A percentile compares a stretch with the other conserved stretches of the same genome.
These are phyloP conservation scores for Coregonus ussuriensis DNA, from an alignment of 2,797 vertebrate genomes.

Conservation along the genomic window DNA sequence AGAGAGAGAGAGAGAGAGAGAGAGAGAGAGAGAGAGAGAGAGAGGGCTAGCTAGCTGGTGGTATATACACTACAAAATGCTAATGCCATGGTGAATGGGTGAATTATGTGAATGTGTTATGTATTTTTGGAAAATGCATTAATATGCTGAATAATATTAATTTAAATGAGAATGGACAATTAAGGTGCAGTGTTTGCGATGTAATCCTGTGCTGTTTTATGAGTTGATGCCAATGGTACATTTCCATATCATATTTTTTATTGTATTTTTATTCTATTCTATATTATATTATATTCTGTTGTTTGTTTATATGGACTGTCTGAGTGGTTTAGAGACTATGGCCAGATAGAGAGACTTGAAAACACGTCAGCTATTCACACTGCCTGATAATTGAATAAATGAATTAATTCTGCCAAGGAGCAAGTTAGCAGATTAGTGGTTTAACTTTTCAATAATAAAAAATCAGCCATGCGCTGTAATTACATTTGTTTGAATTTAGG, in stretches of 20 bases:
- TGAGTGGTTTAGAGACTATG: not conserved
- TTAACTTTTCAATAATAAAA: constrained; percentile 77
- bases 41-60: not conserved
- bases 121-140: not conserved
- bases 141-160: not conserved
- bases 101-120: not conserved
- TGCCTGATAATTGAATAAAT: constrained; percentile 75
- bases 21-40: not conserved
- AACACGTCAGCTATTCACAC: constrained; percentile 58
- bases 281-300: not conserved
- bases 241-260: not conserved
- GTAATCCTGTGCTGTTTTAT: too few relatives aligned
- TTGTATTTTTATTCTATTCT: not conserved
- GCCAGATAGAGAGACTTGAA: not conserved
- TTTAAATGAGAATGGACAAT: not conserved
- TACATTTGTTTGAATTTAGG: constrained; percentile 75
- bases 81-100: not conserved
- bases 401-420: constrained; percentile 71
- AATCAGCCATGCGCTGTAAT: constrained; percentile 66
- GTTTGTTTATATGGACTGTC: not conserved
- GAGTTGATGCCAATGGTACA: not conserved
- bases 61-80: not conserved
- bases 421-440: constrained; percentile 75
- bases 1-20: not conserved
- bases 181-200: not conserved